Percentiles rank a stretch among this genome's conserved stretches.
These are phyloP conservation scores for Virgularia gustaviana DNA, from an alignment of 92 coral and sea anemone species.

Conservation along the genomic window DNA sequence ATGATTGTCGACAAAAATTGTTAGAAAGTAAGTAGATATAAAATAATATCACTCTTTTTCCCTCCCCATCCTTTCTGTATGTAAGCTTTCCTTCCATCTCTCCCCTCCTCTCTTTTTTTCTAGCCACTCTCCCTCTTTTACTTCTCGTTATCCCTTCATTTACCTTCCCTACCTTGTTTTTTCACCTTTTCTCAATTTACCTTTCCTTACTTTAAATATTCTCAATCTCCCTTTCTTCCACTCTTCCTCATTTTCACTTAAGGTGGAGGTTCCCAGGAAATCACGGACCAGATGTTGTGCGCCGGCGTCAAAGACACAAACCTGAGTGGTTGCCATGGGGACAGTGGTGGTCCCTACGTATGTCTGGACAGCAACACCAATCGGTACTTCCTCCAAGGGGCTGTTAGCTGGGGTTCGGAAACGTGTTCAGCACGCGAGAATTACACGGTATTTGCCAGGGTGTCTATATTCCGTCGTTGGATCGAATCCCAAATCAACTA, in stretches of 20 bases:
- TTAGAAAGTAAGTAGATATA: too few species aligned
- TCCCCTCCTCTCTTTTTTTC: too few species aligned
- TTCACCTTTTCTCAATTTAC: too few species aligned
- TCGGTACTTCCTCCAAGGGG: constrained; percentile 79
- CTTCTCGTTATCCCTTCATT: too few species aligned
- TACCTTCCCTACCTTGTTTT: too few species aligned
- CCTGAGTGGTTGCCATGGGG: constrained; percentile 86
- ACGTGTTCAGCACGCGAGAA: constrained; percentile 68
- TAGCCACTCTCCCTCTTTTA: constrained; percentile 60
- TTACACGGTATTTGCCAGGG: constrained; percentile 77
- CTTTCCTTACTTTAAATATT: too few species aligned
- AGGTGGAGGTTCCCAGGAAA: constrained; percentile 22
- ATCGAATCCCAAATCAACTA: constrained; percentile 42
- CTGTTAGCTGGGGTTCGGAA: constrained; percentile 93
- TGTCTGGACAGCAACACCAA: constrained; percentile 44
- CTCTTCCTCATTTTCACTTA: too few species aligned
- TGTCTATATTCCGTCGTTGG: constrained; percentile 68
- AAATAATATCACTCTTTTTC: too few species aligned
- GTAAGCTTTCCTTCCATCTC: too few species aligned
- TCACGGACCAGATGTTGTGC: constrained; percentile 78
- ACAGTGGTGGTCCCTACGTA: constrained; percentile 89
- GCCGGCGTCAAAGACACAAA: constrained; percentile 93
- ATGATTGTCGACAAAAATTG: constrained; percentile 62
- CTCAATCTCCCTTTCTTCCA: too few species aligned
- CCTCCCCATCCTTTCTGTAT: too few species aligned